Conservation (phyloP, 2,888 invertebrate species). For the Lottia scabra region DNA sequence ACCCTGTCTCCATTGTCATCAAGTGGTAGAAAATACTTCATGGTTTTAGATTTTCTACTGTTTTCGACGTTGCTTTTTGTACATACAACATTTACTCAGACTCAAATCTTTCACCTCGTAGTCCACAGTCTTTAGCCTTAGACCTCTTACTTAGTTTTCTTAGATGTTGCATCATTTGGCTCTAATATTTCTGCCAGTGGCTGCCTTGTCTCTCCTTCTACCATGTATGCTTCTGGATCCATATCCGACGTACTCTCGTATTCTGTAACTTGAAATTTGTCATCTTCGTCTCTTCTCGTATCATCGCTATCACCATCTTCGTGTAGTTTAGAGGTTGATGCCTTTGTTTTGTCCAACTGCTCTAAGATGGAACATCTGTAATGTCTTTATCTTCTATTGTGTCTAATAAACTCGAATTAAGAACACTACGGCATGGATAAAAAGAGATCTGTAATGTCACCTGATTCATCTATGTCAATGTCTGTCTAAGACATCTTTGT, state of each 20-base stretch:
- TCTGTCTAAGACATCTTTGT: no score
- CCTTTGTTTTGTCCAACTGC: no score
- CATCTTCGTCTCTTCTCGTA: no score
- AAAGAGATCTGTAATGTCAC: no score
- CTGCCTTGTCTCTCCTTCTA: neutral
- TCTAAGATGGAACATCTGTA: no score
- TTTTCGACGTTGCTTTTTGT: neutral
- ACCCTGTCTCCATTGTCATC: neutral
- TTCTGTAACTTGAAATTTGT: neutral
- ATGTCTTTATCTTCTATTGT: no score
- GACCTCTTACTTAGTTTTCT: neutral
- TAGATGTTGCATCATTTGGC: neutral
- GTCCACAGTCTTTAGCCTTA: neutral
- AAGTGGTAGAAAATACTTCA: neutral
- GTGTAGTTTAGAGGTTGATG: no score
- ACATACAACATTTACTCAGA: neutral
- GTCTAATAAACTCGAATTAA: no score
- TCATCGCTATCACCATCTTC: no score
- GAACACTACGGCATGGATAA: no score
- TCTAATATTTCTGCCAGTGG: neutral
- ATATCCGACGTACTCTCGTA: neutral
- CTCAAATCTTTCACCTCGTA: neutral
- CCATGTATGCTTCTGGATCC: neutral
- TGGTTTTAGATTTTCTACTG: neutral
- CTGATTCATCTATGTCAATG: no score